A percentile compares a stretch with the other conserved stretches of the same genome.
Conservation (phyloP, 2,113 vertebrate genomes). For the Lycaon pictus region DNA sequence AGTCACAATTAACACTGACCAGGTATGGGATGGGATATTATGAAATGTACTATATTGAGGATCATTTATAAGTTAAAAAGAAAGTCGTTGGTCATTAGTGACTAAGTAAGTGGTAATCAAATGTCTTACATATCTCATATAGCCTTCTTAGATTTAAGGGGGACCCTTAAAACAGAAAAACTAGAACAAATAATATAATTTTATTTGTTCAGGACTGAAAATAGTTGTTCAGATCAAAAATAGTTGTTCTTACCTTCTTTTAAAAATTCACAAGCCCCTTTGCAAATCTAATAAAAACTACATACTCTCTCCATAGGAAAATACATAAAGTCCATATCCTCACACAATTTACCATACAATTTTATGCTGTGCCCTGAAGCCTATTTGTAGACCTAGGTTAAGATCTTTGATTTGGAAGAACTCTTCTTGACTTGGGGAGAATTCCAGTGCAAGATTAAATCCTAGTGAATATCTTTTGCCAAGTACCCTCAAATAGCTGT, state of each 20-base stretch:
- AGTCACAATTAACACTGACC: background rate
- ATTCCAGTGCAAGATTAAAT: background rate
- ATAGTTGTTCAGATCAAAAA: background rate
- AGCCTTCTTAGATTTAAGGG: background rate
- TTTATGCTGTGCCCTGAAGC: background rate
- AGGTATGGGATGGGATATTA: background rate
- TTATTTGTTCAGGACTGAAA: background rate
- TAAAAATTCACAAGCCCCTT: background rate
- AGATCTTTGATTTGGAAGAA: background rate
- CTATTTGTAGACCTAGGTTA: background rate
- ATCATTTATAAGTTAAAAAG: background rate
- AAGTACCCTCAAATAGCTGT: background rate
- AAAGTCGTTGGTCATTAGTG: background rate
- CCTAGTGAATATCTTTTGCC: background rate
- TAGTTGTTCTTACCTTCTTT: background rate
- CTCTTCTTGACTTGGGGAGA: background rate
- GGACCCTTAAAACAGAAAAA: background rate
- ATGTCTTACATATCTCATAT: background rate
- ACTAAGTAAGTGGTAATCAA: background rate
- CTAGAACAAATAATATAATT: background rate
- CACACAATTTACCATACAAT: background rate
- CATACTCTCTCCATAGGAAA: background rate
- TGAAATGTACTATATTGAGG: background rate
- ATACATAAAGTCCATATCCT: background rate
- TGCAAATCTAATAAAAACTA: slow-evolving; percentile 21